These are phyloP conservation scores for Indicator indicator DNA, from an alignment of 2,113 vertebrate species.

Conservation along the genomic window DNA sequence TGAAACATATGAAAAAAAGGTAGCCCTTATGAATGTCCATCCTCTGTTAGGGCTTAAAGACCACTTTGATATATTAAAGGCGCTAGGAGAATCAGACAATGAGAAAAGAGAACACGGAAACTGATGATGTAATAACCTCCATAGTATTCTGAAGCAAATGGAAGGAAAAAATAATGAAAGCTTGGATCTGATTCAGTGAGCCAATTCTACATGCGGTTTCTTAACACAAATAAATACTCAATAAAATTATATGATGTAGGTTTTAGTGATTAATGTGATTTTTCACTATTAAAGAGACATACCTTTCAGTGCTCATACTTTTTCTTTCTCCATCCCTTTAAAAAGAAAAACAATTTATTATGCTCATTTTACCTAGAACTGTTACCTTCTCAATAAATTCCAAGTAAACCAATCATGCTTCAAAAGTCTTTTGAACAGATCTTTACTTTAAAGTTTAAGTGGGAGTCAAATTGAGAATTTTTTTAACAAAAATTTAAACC, in stretches of 20 bases:
- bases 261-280: background rate
- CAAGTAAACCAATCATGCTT: background rate
- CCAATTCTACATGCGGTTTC: accelerated
- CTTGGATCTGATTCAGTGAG: background rate
- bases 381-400: background rate
- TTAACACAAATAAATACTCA: background rate
- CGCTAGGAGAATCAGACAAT: background rate
- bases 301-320: constrained; percentile 98
- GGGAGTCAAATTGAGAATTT: background rate
- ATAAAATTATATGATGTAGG: background rate
- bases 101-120: background rate
- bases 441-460: background rate
- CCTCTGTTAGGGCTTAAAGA: background rate
- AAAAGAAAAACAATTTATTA: constrained; percentile 42
- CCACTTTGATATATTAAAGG: background rate
- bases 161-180: background rate
- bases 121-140: background rate
- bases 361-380: background rate
- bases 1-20: background rate
- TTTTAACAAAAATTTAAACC: background rate
- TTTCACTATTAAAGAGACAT: constrained; percentile 31
- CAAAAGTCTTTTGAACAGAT: background rate
- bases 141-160: background rate
- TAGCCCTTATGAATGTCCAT: background rate
- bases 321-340: constrained; percentile 94